Conservation (phyloP, 2,888 invertebrate species). For the Ligdia adustata region DNA sequence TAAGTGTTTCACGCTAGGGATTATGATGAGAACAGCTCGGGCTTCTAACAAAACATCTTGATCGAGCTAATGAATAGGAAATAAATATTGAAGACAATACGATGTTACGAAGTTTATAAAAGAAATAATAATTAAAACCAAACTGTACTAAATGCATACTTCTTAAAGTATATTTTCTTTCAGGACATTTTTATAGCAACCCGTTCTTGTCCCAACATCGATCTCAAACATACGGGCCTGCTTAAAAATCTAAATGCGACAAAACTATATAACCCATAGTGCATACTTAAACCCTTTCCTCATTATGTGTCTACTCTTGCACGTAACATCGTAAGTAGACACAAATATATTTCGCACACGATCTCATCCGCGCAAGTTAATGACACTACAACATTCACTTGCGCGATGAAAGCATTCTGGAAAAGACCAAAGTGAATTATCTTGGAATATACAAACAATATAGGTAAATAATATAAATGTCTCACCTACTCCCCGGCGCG, state of each 20-base stretch:
- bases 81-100: too few relatives aligned
- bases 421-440: slow-evolving; percentile 76
- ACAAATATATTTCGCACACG: slow-evolving; percentile 28
- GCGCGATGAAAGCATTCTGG: slow-evolving; percentile 48
- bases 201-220: slow-evolving; percentile 17
- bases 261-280: slow-evolving; percentile 37
- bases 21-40: slow-evolving; percentile 1
- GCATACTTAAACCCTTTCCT: slow-evolving; percentile 64
- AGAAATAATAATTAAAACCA: too few relatives aligned
- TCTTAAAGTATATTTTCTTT: not conserved
- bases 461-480: slow-evolving; percentile 36
- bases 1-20: not conserved
- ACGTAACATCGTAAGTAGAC: slow-evolving; percentile 16
- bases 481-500: slow-evolving; percentile 53
- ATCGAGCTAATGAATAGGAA: too few relatives aligned
- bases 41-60: not conserved
- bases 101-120: too few relatives aligned
- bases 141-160: too few relatives aligned
- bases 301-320: slow-evolving; percentile 30
- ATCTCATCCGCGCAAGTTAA: slow-evolving; percentile 31
- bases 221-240: slow-evolving; percentile 46
- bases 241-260: slow-evolving; percentile 38
- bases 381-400: slow-evolving; percentile 28
- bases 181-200: not conserved
- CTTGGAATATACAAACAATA: slow-evolving; percentile 46